A percentile compares a stretch with the other conserved stretches of the same genome.
Conservation (phyloP, 2,888 invertebrate species). For the Eupithecia subumbrata region DNA sequence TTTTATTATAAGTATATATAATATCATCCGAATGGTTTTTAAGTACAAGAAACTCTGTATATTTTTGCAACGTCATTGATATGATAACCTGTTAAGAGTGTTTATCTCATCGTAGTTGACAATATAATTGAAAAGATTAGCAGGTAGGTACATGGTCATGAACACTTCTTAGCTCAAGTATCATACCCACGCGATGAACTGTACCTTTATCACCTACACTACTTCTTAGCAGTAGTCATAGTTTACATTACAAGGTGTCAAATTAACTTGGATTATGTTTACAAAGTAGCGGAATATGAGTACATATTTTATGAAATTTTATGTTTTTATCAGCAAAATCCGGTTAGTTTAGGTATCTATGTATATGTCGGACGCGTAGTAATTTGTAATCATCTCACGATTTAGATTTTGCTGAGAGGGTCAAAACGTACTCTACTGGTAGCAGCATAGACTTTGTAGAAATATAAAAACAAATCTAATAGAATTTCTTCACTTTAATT, state of each 20-base stretch:
- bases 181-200: slow-evolving; percentile 26
- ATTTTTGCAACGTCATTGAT: background rate
- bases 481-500: too few species aligned
- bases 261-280: background rate
- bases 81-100: background rate
- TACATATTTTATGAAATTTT: background rate
- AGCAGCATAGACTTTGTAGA: background rate
- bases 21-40: background rate
- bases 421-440: background rate
- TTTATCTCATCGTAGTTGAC: slow-evolving; percentile 10
- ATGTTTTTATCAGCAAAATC: background rate
- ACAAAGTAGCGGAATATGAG: background rate
- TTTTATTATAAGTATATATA: too few species aligned
- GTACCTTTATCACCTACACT: slow-evolving; percentile 12
- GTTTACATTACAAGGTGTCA: slow-evolving; percentile 17
- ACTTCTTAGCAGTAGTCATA: slow-evolving; percentile 10
- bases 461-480: background rate
- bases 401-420: background rate
- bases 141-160: slow-evolving; percentile 29
- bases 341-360: background rate
- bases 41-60: background rate
- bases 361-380: too few species aligned
- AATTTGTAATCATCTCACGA: too few species aligned
- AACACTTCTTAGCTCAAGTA: slow-evolving; percentile 25
- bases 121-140: slow-evolving; percentile 32